A percentile compares a stretch with the other conserved stretches of the same genome.
Conservation (phyloP, 1,140 invertebrate genomes). For the Drosophila athabasca region DNA sequence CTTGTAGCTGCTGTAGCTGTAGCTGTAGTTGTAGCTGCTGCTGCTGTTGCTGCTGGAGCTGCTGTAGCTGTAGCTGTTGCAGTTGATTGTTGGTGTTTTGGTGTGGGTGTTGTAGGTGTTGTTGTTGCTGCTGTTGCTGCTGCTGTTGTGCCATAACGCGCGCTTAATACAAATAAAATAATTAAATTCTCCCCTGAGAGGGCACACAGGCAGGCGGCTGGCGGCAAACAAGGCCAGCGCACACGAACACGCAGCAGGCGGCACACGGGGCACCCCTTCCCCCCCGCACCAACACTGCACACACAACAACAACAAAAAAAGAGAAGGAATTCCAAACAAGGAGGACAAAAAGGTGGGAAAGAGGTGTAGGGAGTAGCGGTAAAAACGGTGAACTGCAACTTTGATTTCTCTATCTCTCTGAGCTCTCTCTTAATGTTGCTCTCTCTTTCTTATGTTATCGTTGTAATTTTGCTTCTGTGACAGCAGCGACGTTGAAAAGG, state of each 20-base stretch:
- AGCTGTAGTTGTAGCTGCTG: constrained; percentile 49
- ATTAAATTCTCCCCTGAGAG: constrained; percentile 54
- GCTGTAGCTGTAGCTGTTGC: constrained; percentile 45
- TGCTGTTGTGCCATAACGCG: constrained; percentile 76
- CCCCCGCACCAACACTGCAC: constrained; percentile 8
- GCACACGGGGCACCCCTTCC: constrained; percentile 2
- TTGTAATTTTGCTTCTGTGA: constrained; percentile 54
- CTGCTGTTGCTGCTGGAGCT: constrained; percentile 44
- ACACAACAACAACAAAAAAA: constrained; percentile 18
- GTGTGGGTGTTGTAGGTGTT: constrained; percentile 37
- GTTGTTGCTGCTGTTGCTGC: constrained; percentile 64
- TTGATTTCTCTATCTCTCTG: constrained; percentile 13
- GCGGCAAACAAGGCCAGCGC: constrained; percentile 28
- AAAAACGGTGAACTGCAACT: neutral
- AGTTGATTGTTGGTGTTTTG: too few relatives aligned
- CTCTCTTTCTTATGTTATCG: constrained; percentile 58
- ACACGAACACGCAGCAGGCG: constrained; percentile 8
- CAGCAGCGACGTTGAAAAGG: constrained; percentile 47
- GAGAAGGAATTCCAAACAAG: neutral
- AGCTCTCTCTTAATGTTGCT: constrained; percentile 16
- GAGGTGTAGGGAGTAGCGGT: neutral
- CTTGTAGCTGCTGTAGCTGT: constrained; percentile 41
- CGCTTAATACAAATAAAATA: constrained; percentile 65
- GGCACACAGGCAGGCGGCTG: constrained; percentile 28
- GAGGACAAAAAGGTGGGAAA: neutral